phyloP scores from a whole-genome alignment of 2,888 invertebrate species.

The Melangyna quadrimaculata region DNA sequence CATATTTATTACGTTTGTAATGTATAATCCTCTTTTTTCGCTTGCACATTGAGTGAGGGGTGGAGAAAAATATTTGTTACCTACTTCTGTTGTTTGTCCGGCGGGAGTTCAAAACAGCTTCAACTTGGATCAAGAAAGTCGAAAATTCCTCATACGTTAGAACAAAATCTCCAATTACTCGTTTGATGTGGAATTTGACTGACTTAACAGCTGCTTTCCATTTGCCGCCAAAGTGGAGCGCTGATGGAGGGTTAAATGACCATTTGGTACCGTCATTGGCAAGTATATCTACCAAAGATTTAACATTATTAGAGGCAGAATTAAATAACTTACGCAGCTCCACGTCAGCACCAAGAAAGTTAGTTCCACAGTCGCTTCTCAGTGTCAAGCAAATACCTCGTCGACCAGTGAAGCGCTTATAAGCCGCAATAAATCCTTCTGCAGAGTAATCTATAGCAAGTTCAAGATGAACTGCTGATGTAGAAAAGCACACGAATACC shows the following conservation, averaged over 20 bases:
- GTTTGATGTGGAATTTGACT: constrained; percentile 40
- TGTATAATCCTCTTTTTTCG: too few species aligned
- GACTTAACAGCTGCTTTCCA: constrained; percentile 51
- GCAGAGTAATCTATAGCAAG: constrained; percentile 40
- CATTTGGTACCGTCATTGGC: constrained; percentile 70
- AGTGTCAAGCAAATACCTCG: constrained; percentile 41
- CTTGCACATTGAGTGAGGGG: too few species aligned
- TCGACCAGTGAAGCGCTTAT: constrained; percentile 35
- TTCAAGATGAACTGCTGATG: constrained; percentile 45
- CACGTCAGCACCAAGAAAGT: constrained; percentile 49
- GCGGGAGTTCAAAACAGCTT: constrained; percentile 45
- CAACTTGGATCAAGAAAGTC: constrained; percentile 38
- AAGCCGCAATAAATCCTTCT: constrained; percentile 51
- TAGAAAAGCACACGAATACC: constrained; percentile 31
- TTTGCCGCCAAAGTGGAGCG: constrained; percentile 73
- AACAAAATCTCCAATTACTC: constrained; percentile 31
- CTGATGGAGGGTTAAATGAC: constrained; percentile 75
- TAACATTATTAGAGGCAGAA: constrained; percentile 14
- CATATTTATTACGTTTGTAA: too few species aligned
- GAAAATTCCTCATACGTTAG: constrained; percentile 49
- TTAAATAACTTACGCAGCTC: constrained; percentile 32
- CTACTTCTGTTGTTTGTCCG: too few species aligned
- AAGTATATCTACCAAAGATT: constrained; percentile 19
- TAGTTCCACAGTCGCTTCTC: constrained; percentile 54
- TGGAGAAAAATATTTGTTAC: too few species aligned